Evolutionary conservation across 2,113 vertebrate species (phyloP).

Genomic region (Siniperca chuatsi): DNA sequence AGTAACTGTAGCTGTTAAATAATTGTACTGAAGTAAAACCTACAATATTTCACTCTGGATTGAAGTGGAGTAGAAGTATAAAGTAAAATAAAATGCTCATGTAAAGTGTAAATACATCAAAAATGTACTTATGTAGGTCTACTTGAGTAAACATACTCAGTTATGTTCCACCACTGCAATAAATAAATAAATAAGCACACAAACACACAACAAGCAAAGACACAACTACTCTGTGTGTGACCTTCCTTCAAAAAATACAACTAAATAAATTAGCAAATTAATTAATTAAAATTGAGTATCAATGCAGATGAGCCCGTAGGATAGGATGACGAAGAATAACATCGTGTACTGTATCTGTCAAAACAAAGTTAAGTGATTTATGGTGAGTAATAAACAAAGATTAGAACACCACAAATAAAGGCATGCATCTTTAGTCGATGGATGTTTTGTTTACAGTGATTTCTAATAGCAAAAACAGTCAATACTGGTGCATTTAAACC

Average conservation of each 20-base stretch:
- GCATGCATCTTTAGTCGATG: neutral
- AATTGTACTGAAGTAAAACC: neutral
- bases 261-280: neutral
- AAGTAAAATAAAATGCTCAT: neutral
- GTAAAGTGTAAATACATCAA: neutral
- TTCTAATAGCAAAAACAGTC: constrained; percentile 7
- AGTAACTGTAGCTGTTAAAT: neutral
- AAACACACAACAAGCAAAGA: neutral
- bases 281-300: neutral
- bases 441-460: constrained; percentile 2
- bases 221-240: too few species aligned
- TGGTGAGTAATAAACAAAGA: neutral
- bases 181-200: neutral
- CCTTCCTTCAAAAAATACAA: neutral
- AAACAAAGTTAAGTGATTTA: neutral
- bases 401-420: neutral
- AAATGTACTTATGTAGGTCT: neutral
- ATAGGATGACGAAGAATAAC: neutral
- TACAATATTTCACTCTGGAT: neutral
- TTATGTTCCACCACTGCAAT: neutral
- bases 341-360: neutral
- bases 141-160: neutral
- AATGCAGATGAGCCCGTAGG: neutral
- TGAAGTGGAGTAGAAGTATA: neutral
- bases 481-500: neutral